phyloP scores from a whole-genome alignment of 2,797 vertebrate species.

The Gymnocypris eckloni region DNA sequence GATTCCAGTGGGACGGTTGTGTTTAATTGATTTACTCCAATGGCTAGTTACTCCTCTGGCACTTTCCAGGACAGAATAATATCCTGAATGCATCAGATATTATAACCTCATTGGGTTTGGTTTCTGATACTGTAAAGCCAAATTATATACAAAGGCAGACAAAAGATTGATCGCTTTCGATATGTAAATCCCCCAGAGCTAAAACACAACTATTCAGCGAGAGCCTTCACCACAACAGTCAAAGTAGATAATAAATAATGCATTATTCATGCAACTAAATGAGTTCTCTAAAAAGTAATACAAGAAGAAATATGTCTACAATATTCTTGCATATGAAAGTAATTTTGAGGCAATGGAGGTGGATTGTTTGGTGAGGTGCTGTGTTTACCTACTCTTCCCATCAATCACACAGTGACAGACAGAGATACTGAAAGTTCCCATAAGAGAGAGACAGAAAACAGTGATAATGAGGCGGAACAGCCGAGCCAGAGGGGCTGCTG shows the following conservation, averaged over 20 bases:
- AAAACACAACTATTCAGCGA: slow-evolving; percentile 23
- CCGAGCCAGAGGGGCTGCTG: not conserved
- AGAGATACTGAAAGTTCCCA: slow-evolving; percentile 9
- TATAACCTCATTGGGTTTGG: slow-evolving; percentile 21
- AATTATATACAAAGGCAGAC: slow-evolving; percentile 24
- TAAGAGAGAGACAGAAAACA: not conserved
- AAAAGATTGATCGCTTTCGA: slow-evolving; percentile 46
- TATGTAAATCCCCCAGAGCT: slow-evolving; percentile 44
- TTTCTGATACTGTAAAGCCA: not conserved
- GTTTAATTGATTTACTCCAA: not conserved
- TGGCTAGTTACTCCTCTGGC: not conserved
- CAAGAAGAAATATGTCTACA: slow-evolving; percentile 39
- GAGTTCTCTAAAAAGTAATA: slow-evolving; percentile 33
- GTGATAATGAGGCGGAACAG: not conserved
- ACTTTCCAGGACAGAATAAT: not conserved
- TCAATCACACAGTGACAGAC: slow-evolving; percentile 27
- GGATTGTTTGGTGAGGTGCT: slow-evolving; percentile 33
- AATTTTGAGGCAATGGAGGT: slow-evolving; percentile 42
- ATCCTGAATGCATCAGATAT: slow-evolving; percentile 31
- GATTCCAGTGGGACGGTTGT: not conserved
- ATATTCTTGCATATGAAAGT: slow-evolving; percentile 39
- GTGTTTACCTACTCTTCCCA: slow-evolving; percentile 13
- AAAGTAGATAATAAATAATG: slow-evolving; percentile 50
- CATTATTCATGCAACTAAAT: slow-evolving; percentile 48
- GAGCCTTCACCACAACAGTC: slow-evolving; percentile 30